Percentiles rank a stretch among this genome's conserved stretches.
phyloP scores from a whole-genome alignment of 1,140 invertebrate genomes.

The Drosophila hydei region DNA sequence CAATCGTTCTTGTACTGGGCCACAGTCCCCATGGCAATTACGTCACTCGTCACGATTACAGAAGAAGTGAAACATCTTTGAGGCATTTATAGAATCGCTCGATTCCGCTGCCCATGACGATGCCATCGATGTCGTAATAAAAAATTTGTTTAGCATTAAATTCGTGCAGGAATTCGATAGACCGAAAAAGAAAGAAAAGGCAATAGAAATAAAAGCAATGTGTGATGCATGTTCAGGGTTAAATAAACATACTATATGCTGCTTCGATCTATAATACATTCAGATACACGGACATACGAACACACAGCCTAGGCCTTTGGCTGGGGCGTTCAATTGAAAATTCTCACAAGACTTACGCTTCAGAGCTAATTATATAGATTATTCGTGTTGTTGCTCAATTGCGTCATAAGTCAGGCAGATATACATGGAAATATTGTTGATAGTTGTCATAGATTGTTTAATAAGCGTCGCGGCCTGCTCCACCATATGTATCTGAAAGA shows the following conservation, averaged over 20 bases:
- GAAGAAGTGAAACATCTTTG: constrained; percentile 56
- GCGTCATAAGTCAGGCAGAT: constrained; percentile 66
- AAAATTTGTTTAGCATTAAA: constrained; percentile 71
- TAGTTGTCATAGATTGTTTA: constrained; percentile 73
- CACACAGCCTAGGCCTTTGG: no score
- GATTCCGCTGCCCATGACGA: constrained; percentile 42
- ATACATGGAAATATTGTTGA: constrained; percentile 35
- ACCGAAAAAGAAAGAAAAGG: constrained; percentile 5
- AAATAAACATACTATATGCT: constrained; percentile 48
- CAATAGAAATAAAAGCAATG: constrained; percentile 42
- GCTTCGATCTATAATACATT: background rate
- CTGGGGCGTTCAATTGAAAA: constrained; percentile 39
- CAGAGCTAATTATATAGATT: constrained; percentile 68
- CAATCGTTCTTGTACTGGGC: constrained; percentile 6
- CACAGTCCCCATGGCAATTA: constrained; percentile 43
- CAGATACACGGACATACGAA: no score
- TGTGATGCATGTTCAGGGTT: constrained; percentile 65
- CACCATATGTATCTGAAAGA: constrained; percentile 42
- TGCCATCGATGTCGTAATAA: constrained; percentile 69
- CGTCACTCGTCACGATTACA: constrained; percentile 56
- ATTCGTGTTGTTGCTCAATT: constrained; percentile 61
- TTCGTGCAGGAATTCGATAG: constrained; percentile 61
- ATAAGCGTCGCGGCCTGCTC: constrained; percentile 46
- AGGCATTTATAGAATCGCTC: constrained; percentile 56
- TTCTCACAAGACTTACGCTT: constrained; percentile 47